Base-by-base conservation (phyloP, 1,140 invertebrate genomes). In the Probaryconus sp. region DNA sequence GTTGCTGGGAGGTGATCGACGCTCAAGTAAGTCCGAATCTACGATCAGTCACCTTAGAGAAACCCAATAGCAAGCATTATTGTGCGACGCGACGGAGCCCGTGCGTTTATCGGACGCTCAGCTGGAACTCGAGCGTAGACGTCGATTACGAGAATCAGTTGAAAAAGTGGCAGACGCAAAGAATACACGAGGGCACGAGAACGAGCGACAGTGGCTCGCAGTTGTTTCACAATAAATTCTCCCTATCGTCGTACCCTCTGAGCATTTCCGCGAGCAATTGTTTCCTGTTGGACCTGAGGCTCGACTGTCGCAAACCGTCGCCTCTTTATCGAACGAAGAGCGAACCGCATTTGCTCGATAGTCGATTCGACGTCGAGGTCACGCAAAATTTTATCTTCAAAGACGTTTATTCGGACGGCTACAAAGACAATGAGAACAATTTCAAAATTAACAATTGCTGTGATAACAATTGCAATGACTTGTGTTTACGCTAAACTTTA, bases 1-100 rank as follows among this genome's bases (percentile, higher is more conserved):
- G 95, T 78, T 97, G 95, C 87, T 97, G 95, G 95, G 95, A 97
- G 90, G 96, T 98, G 31, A 96, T 97, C 83, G 96, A 97, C 88
- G 95, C 94, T 50, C 93, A 94, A 92, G 93, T 94, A 90, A 89
- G 89, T 88, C 69, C 74, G 71, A 77, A 63, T 64, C 48, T 70
- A 71, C 74, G 70, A 76, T 76, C 75, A 73, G 30, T 72, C 51
- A 45, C 16, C 13, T 40, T 76, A 63, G 60, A 56, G 53, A 75
- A 53, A 60, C 11, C 58, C 3, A 43, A 14, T 58, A 61, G 37
- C 43, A 61, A 45, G 10, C 45, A 42, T 28, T 35, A 20, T 17
- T 26, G 9, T 20, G 21, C 20, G 21, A 26, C 14, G n/a, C 18
- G 20, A 1, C 45, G 40, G 5, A 37, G 28, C 5, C 47, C 60